Evolutionary conservation across 2,113 vertebrate species (phyloP).

Genomic region (pig (Sus scrofa)): T2T-Sscrofa CM000830.6:65698001-65698500

Average conservation of each 20-base stretch:
- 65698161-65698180: conserved; percentile 40
- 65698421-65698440: conserved; percentile 25
- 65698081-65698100: conserved; percentile 1
- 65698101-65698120: conserved; percentile 36
- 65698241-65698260: neutral
- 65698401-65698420: neutral
- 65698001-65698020: neutral
- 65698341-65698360: neutral
- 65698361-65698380: conserved; percentile 40
- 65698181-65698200: neutral
- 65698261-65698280: neutral
- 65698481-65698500: neutral
- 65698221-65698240: neutral
- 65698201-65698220: neutral
- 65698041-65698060: neutral
- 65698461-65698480: conserved; percentile 14
- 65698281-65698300: neutral
- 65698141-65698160: neutral
- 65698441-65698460: conserved; percentile 25
- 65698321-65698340: neutral
- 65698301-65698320: neutral
- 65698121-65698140: conserved; percentile 27
- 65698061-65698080: neutral
- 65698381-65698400: neutral
- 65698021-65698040: neutral